Evolutionary conservation across 1,140 invertebrate species (phyloP).

Genomic region (Macrotrachela quadricornifera): DNA sequence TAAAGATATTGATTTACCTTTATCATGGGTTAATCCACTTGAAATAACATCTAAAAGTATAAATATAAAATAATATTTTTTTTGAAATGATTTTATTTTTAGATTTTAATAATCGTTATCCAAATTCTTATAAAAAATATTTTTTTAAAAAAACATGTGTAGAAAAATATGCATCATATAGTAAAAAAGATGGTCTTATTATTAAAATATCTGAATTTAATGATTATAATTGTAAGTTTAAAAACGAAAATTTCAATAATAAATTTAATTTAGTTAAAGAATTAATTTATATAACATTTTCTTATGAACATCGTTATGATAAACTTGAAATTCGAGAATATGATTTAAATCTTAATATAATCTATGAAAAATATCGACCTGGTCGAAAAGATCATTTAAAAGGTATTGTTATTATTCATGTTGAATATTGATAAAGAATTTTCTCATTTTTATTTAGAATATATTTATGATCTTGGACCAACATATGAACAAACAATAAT

Average conservation of each 20-base stretch:
- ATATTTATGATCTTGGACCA: conserved; percentile 22
- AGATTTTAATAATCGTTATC: conserved; percentile 53
- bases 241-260: too few species aligned
- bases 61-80: background rate
- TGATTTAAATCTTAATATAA: too few species aligned
- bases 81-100: conserved; percentile 11
- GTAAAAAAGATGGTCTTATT: conserved; percentile 45
- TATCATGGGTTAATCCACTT: conserved; percentile 50
- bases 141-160: conserved; percentile 51
- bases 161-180: conserved; percentile 53
- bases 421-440: too few species aligned
- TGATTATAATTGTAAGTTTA: conserved; percentile 28
- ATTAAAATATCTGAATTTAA: conserved; percentile 45
- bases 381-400: too few species aligned
- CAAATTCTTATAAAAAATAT: conserved; percentile 44
- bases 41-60: conserved; percentile 42
- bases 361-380: too few species aligned
- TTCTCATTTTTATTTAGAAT: too few species aligned
- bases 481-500: conserved; percentile 41
- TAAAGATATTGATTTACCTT: conserved; percentile 35
- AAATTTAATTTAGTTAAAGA: too few species aligned
- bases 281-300: too few species aligned
- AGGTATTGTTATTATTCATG: too few species aligned
- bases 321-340: too few species aligned
- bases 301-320: too few species aligned